These are phyloP conservation scores for Notarius lentiginosus DNA, from an alignment of 2,113 vertebrate species.

Conservation along the genomic window DNA sequence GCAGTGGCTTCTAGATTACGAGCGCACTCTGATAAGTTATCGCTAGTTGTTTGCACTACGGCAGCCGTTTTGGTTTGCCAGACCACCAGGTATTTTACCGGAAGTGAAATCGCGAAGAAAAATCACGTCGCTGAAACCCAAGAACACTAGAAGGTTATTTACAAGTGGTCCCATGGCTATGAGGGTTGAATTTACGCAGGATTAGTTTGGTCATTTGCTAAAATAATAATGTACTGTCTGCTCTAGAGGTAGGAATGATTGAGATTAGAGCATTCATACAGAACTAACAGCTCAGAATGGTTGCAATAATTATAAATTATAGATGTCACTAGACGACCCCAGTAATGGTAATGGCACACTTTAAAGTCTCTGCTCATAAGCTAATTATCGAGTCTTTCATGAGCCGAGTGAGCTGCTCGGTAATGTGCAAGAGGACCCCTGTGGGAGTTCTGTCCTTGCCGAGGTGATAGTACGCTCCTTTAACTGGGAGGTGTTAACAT, in stretches of 20 bases:
- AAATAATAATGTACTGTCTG: not conserved
- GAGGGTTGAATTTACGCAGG: not conserved
- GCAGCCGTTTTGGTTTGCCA: too few relatives aligned
- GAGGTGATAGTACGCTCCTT: not conserved
- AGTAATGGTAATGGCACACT: not conserved
- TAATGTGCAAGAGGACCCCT: not conserved
- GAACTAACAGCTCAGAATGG: conserved; percentile 4
- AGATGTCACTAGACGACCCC: not conserved
- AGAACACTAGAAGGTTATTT: not conserved
- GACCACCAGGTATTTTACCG: too few relatives aligned
- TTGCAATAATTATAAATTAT: conserved; percentile 27
- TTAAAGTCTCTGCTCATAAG: not conserved
- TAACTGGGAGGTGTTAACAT: not conserved
- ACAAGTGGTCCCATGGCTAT: not conserved
- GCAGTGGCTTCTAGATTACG: too few relatives aligned
- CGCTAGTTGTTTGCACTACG: too few relatives aligned
- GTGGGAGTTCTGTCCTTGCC: not conserved
- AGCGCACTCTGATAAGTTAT: too few relatives aligned
- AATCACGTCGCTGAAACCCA: too few relatives aligned
- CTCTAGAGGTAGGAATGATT: not conserved
- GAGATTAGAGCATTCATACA: not conserved
- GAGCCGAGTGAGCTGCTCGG: not conserved
- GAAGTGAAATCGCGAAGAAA: too few relatives aligned
- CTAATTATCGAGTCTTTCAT: conserved; percentile 18
- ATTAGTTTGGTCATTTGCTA: not conserved